Conservation (phyloP, 2,113 vertebrate genomes). For the Oryzias woworae region DNA sequence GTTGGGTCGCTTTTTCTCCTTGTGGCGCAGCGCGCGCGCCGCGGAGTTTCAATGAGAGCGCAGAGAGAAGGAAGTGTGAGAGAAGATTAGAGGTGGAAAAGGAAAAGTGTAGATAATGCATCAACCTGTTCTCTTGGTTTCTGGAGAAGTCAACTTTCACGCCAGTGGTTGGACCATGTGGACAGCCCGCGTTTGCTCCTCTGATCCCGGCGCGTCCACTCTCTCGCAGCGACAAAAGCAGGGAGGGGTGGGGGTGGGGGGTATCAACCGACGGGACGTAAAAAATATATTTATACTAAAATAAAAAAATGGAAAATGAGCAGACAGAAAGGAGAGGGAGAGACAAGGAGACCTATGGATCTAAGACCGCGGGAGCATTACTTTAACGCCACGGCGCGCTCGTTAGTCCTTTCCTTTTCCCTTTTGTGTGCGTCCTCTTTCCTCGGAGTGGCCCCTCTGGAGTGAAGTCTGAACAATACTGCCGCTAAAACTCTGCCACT, state of each 20-base stretch:
- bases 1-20: constrained; percentile 1
- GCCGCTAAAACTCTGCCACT: constrained; percentile 76
- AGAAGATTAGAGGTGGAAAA: not conserved
- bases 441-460: constrained; percentile 77
- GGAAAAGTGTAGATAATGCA: constrained; percentile 60
- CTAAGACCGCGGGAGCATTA: constrained; percentile 72
- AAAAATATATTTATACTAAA: constrained; percentile 42
- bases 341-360: constrained; percentile 62
- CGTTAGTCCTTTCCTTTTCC: constrained; percentile 70
- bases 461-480: constrained; percentile 80
- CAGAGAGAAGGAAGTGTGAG: constrained; percentile 16
- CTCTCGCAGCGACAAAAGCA: constrained; percentile 64
- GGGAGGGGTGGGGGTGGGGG: constrained; percentile 6
- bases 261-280: constrained; percentile 59
- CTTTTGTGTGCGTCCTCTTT: constrained; percentile 72
- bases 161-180: constrained; percentile 84
- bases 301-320: constrained; percentile 42
- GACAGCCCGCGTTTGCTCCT: constrained; percentile 78
- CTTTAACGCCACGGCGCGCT: constrained; percentile 71
- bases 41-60: constrained; percentile 45
- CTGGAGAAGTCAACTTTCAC: constrained; percentile 84
- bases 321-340: constrained; percentile 48
- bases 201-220: constrained; percentile 76
- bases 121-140: constrained; percentile 83
- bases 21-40: constrained; percentile 6